Evolutionary conservation across 2,113 vertebrate genomes (phyloP), one percentile per base, ranked within the genome.

Genomic region (Mormyrus iriodes): DNA sequence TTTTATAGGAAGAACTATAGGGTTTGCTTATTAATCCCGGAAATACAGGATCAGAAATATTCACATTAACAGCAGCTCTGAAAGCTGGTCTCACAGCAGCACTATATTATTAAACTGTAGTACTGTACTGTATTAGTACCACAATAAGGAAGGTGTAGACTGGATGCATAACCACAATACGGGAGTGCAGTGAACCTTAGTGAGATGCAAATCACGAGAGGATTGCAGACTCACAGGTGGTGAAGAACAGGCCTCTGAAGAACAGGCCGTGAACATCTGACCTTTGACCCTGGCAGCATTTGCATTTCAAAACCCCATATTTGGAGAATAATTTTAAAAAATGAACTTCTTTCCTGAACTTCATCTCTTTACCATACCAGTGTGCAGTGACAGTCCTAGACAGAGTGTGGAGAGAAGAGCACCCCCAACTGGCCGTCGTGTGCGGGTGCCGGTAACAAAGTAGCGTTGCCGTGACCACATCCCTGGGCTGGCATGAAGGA

Each of bases 381-480:
- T 61, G 39, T 31, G 15, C 51, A n/a, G 19, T 10, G 19, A 51
- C 46, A 85, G 49, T 21, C 61, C 48, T 0, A 12, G n/a, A 27
- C 13, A 49, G 0, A 31, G 87, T 4, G 24, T 85, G 76, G 55
- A 92, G 44, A 89, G 90, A 88, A 91, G 48, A 89, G 85, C 89
- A 88, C 90, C 92, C 91, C 90, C 91, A 91, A 51, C 88, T 90
- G 92, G 90, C 52, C 46, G 69, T 76, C 52, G 58, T 35, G 87
- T 6, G 39, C 9, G 8, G 24, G 42, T 53, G 8, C 24, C 19
- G 51, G 31, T 21, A 49, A 53, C n/a, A 53, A 83, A n/a, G 31
- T 6, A 48, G 39, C 2, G 17, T 55, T 3, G 31, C 39, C 1
- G 44, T 21, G 42, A 61, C 42, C 44, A 65, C 58, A 21, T 53